Base-by-base conservation (phyloP, 2,888 invertebrate genomes). In the Brenthis hecate region DNA sequence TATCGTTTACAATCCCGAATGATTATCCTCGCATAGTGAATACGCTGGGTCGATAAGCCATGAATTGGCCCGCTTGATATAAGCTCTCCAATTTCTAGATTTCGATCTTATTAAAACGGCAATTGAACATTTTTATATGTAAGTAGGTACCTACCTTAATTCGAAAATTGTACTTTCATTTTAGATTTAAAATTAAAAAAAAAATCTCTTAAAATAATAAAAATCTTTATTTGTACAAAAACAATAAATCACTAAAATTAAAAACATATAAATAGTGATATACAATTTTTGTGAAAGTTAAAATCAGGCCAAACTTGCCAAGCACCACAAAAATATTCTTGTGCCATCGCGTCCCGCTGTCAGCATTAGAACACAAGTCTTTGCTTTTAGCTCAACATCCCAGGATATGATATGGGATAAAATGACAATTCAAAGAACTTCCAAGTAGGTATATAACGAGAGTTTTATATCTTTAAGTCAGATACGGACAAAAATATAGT, bases 361-460 rank as follows among this genome's bases (percentile, higher is more conserved):
- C 56, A n/a, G 23, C 63, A 57, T 68, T 23, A 63, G 53, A 68
- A 56, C 66, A 61, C 56, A 63, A 68, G 51, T 63, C 53, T 68
- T 57, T 47, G 57, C 63, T 68, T 56, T 68, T 68, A 68, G 63
- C 62, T 68, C 68, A 51, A 63, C 62, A 63, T 48, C 14, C 32
- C 53, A 28, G 47, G 53, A 28, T 19, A 53, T 51, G 43, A 50
- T 57, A 14, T 57, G 50, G 57, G 56, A 57, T 56, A 57, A 66
- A 61, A 61, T 61, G 61, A 60, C 58, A 50, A 28, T n/a, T 28
- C 47, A 60, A 60, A 50, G 51, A 66, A 61, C 32, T 61, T 61
- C 19, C 36, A 61, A 56, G n/a, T n/a, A n/a, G n/a, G n/a, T 53
- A 58, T 53, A 11, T 51, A 13, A 28, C 62, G 51, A 53, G 11